These are phyloP conservation scores for Thryonomys swinderianus DNA, from an alignment of 2,113 vertebrate genomes.

Conservation along the genomic window DNA sequence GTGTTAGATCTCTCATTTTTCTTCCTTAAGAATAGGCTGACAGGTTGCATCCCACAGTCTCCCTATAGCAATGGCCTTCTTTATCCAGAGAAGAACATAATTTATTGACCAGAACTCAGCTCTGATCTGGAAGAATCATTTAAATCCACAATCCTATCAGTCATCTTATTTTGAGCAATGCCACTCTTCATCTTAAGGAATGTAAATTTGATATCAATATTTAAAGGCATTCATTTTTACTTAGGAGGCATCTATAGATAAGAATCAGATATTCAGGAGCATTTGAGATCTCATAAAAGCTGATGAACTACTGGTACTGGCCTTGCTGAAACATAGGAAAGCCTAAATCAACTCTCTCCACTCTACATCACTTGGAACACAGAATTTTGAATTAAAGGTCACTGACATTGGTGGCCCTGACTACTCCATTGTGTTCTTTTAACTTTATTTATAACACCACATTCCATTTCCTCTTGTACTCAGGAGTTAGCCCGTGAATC, in stretches of 20 bases:
- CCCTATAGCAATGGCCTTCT: background rate
- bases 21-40: background rate
- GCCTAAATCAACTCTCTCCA: background rate
- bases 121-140: background rate
- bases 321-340: background rate
- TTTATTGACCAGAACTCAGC: background rate
- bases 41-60: rapidly evolving
- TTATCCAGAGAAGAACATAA: background rate
- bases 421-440: background rate
- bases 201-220: background rate
- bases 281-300: background rate
- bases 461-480: background rate
- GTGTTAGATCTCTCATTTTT: background rate
- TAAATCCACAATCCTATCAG: background rate
- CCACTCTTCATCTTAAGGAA: background rate
- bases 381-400: background rate
- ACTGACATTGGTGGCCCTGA: background rate
- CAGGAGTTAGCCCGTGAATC: background rate
- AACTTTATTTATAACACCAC: background rate
- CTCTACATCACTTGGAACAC: background rate
- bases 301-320: background rate
- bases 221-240: background rate
- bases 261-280: background rate
- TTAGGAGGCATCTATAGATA: background rate
- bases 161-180: background rate